Evolutionary conservation across 2,888 invertebrate species (phyloP).

Genomic region (Plagiodera versicolora): DNA sequence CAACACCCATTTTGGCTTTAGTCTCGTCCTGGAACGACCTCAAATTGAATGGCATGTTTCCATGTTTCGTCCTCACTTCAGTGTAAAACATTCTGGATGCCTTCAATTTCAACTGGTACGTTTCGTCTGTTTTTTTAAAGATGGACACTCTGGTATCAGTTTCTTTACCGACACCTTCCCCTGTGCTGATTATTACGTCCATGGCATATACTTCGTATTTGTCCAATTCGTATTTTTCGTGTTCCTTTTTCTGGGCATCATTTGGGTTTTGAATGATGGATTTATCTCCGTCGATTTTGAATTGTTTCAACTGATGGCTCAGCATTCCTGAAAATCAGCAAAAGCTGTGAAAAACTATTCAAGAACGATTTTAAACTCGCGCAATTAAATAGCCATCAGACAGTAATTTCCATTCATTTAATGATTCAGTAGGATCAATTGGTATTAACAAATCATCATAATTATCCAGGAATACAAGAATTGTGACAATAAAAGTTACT

Average conservation of each 20-base stretch:
- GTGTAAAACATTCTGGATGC: conserved; percentile 90
- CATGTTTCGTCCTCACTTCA: conserved; percentile 84
- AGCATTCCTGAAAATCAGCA: conserved; percentile 61
- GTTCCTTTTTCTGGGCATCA: conserved; percentile 94
- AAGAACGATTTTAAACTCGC: conserved; percentile 11
- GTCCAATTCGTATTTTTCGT: conserved; percentile 94
- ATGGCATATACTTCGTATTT: conserved; percentile 97
- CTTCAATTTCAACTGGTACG: conserved; percentile 96
- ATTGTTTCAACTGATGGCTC: conserved; percentile 93
- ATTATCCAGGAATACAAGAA: not conserved
- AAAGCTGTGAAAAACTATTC: not conserved
- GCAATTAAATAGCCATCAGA: conserved; percentile 8
- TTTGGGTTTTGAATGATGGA: conserved; percentile 96
- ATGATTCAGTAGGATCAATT: conserved; percentile 43
- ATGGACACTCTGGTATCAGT: conserved; percentile 94
- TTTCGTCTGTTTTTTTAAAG: conserved; percentile 97
- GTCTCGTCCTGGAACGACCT: conserved; percentile 95
- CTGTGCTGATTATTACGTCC: conserved; percentile 92
- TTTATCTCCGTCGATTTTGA: conserved; percentile 97
- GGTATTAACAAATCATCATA: conserved; percentile 33
- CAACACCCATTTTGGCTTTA: conserved; percentile 96
- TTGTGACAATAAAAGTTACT: not conserved
- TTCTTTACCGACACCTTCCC: conserved; percentile 73
- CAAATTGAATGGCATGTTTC: conserved; percentile 96
- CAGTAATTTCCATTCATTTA: conserved; percentile 11